Evolutionary conservation across 92 coral and sea anemone species (phyloP).

Genomic region (Zoanthus gigantus): DNA sequence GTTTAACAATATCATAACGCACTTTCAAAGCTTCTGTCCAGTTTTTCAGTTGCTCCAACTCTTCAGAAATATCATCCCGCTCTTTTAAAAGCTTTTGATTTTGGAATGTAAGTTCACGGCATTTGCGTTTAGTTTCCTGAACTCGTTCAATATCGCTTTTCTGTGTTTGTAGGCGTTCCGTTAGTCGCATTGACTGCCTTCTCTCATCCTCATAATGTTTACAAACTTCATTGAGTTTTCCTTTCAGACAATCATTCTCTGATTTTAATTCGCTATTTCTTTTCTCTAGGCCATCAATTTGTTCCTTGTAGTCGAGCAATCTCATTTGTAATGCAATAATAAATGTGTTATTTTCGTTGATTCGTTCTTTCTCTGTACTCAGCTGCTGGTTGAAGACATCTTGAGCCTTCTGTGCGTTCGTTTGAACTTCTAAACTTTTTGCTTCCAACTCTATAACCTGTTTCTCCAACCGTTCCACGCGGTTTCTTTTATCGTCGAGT

Average conservation of each 20-base stretch:
- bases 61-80: slow-evolving; percentile 74
- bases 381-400: slow-evolving; percentile 69
- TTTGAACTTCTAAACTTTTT: slow-evolving; percentile 68
- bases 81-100: slow-evolving; percentile 79
- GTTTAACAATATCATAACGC: slow-evolving; percentile 92
- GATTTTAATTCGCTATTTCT: slow-evolving; percentile 62
- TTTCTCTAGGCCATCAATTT: slow-evolving; percentile 72
- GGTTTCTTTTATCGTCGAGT: slow-evolving; percentile 65
- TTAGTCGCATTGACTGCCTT: slow-evolving; percentile 88
- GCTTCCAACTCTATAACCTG: slow-evolving; percentile 71
- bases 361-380: slow-evolving; percentile 71
- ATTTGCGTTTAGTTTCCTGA: slow-evolving; percentile 82
- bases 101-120: slow-evolving; percentile 80
- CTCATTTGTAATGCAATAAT: slow-evolving; percentile 97
- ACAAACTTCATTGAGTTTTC: slow-evolving; percentile 71
- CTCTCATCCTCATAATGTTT: slow-evolving; percentile 87
- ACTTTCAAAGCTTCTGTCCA: slow-evolving; percentile 95
- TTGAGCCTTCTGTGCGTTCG: slow-evolving; percentile 74
- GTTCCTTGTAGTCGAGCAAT: slow-evolving; percentile 85
- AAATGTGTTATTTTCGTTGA: slow-evolving; percentile 88
- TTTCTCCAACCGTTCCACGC: slow-evolving; percentile 73
- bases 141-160: slow-evolving; percentile 84
- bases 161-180: slow-evolving; percentile 83
- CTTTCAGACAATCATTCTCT: slow-evolving; percentile 68
- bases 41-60: slow-evolving; percentile 77